Evolutionary conservation across 2,797 vertebrate genomes (phyloP), one percentile per base, ranked within the genome.

Genomic region (Novumbra hubbsi): DNA sequence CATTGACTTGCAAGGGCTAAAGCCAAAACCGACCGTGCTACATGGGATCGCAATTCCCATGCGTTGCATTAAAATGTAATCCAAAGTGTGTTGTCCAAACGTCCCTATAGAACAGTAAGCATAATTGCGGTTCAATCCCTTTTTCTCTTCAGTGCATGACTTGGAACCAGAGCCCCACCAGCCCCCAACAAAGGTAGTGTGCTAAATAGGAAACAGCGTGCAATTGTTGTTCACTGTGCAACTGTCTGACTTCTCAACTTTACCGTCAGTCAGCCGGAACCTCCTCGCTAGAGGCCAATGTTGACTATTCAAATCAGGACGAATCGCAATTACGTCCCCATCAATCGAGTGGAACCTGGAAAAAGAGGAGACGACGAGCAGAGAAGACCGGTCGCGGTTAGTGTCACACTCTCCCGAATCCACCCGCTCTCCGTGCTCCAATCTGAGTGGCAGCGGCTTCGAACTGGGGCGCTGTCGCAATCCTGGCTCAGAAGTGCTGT

Each of bases 401-500:
- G 85, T 87, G 89, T 88, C 77, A 86, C 89, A 87, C 50, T 52
- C 73, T 11, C 63, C 76, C 77, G 87, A 91, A 92, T 90, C 85
- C 81, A 80, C 80, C n/a, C 24, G 83, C 75, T 71, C 71, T 86
- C 28, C 62, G 71, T 85, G 81, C 91, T 89, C 82, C 88, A 88
- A 90, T 88, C 81, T 86, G 65, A 83, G 81, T 72, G 73, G 80
- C 83, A 80, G 81, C 74, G 49, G 63, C 80, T 86, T 75, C 76
- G 71, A 92, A 88, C 85, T 89, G 88, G 92, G 88, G 86, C 83
- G 79, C 34, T 84, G 85, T 84, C 81, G 85, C 87, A 92, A 90
- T 91, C 89, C 78, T 19, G 73, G 85, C 86, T 91, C 87, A 84
- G 81, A 85, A 88, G 88, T 89, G 90, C 88, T 88, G 87, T 87